Conservation (phyloP, 2,888 invertebrate species). For the Aphodius granarius region DNA sequence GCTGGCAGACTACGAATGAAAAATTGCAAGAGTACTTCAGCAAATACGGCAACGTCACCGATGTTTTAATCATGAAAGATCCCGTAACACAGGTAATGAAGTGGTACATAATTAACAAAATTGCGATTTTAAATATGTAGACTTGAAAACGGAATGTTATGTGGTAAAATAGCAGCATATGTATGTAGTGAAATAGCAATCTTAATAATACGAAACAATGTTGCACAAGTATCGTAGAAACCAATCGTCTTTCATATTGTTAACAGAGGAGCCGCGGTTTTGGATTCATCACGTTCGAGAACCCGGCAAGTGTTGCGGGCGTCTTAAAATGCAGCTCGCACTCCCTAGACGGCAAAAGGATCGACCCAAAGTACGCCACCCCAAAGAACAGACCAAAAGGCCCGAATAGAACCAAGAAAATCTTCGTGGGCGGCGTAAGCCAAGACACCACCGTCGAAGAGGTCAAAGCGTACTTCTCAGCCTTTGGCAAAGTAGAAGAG, state of each 20-base stretch:
- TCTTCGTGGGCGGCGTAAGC: conserved; percentile 89
- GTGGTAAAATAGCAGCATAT: too few species aligned
- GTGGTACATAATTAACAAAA: too few species aligned
- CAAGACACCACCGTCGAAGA: conserved; percentile 91
- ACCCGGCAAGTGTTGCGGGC: conserved; percentile 87
- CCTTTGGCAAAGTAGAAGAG: conserved; percentile 88
- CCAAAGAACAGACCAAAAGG: conserved; percentile 86
- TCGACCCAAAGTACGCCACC: conserved; percentile 92
- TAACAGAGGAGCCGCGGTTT: conserved; percentile 92
- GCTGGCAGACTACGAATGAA: conserved; percentile 92
- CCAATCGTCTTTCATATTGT: conserved; percentile 40
- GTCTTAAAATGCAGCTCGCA: conserved; percentile 88
- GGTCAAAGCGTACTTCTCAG: conserved; percentile 86
- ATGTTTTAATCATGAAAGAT: conserved; percentile 93
- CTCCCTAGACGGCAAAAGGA: conserved; percentile 90
- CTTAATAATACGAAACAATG: background rate
- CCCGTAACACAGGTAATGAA: conserved; percentile 83
- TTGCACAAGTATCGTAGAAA: background rate
- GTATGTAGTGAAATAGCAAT: too few species aligned
- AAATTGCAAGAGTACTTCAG: conserved; percentile 91
- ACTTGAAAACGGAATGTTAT: background rate
- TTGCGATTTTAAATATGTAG: background rate
- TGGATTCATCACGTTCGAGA: conserved; percentile 92
- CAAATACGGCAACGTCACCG: conserved; percentile 89
- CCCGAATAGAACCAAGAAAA: conserved; percentile 88